These are phyloP conservation scores for Deroplatys truncata DNA, from an alignment of 2,888 invertebrate species.

Conservation along the genomic window DNA sequence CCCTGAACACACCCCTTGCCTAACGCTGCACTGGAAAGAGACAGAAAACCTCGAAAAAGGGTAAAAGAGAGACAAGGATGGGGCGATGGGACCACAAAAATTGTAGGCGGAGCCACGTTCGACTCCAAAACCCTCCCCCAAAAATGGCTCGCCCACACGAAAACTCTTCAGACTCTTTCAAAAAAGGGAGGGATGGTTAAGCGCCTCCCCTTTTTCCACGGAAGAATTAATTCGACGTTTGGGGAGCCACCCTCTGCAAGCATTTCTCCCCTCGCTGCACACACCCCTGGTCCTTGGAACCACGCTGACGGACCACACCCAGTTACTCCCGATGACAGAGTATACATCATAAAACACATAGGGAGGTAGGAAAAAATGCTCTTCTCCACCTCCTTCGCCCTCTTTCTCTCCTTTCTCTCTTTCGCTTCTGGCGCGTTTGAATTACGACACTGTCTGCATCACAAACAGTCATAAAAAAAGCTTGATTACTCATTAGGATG, in stretches of 20 bases:
- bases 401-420: background rate
- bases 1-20: background rate
- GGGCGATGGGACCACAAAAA: background rate
- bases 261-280: background rate
- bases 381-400: background rate
- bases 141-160: background rate
- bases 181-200: background rate
- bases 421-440: conserved; percentile 26
- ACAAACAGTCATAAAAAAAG: conserved; percentile 32
- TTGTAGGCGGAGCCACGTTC: background rate
- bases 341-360: conserved; percentile 29
- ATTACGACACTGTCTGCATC: conserved; percentile 31
- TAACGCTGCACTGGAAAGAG: background rate
- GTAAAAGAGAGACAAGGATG: background rate
- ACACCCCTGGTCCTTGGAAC: background rate
- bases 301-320: conserved; percentile 24
- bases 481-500: conserved; percentile 30
- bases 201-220: conserved; percentile 2
- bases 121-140: background rate
- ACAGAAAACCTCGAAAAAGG: background rate
- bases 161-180: background rate
- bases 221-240: conserved; percentile 4
- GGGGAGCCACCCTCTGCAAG: background rate
- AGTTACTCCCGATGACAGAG: conserved; percentile 25
- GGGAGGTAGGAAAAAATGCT: background rate